A percentile compares a stretch with the other conserved stretches of the same genome.
Conservation (phyloP, 1,140 invertebrate species). For the Calliphora vicina region DNA sequence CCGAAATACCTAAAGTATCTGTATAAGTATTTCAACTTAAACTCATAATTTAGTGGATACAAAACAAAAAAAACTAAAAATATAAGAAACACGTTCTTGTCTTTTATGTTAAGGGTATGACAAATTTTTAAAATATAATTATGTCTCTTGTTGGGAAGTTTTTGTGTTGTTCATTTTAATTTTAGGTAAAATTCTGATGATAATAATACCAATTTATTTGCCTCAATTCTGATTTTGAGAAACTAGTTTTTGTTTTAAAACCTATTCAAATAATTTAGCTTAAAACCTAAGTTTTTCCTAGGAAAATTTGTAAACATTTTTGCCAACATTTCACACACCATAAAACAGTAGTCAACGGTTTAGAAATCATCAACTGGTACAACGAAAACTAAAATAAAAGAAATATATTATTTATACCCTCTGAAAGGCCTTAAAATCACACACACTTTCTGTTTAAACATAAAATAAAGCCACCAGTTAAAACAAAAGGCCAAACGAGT, state of each 20-base stretch:
- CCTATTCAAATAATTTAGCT: neutral
- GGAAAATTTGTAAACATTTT: neutral
- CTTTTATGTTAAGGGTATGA: too few species aligned
- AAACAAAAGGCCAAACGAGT: neutral
- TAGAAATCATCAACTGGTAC: neutral
- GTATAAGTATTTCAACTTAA: neutral
- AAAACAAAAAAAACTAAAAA: too few species aligned
- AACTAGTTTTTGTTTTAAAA: neutral
- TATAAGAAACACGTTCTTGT: neutral
- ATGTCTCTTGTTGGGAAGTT: neutral
- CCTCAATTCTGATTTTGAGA: neutral
- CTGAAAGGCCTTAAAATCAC: neutral
- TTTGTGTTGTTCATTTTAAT: neutral
- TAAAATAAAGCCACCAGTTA: neutral
- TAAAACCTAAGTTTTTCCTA: neutral
- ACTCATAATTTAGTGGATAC: neutral
- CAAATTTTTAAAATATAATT: neutral
- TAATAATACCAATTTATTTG: too few species aligned
- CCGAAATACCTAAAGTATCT: neutral
- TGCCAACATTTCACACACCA: constrained; percentile 10
- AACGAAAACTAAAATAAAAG: neutral
- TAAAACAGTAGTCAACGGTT: neutral
- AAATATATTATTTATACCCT: neutral
- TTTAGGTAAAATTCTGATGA: neutral
- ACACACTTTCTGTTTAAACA: too few species aligned